phyloP scores from a whole-genome alignment of 2,888 invertebrate species.

The Eugnorisma glareosa region DNA sequence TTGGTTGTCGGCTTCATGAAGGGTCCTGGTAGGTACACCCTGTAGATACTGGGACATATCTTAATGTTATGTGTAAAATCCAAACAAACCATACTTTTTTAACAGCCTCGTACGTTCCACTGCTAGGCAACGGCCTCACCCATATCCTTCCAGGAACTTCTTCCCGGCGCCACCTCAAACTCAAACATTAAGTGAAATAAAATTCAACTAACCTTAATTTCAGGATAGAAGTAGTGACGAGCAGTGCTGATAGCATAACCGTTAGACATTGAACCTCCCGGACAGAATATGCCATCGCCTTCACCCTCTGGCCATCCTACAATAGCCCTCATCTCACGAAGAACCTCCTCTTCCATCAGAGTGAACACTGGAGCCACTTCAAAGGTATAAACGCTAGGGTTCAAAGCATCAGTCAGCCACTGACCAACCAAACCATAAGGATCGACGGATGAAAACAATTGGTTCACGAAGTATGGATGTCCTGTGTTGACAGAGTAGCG shows the following conservation, averaged over 20 bases:
- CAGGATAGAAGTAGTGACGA: slow-evolving; percentile 93
- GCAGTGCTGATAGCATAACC: slow-evolving; percentile 97
- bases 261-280: slow-evolving; percentile 97
- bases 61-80: too few relatives aligned
- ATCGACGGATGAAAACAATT: slow-evolving; percentile 95
- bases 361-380: slow-evolving; percentile 97
- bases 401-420: slow-evolving; percentile 96
- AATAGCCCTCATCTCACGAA: slow-evolving; percentile 94
- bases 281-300: slow-evolving; percentile 97
- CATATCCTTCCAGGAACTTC: too few relatives aligned
- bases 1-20: too few relatives aligned
- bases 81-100: too few relatives aligned
- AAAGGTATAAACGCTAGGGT: slow-evolving; percentile 97
- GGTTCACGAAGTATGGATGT: slow-evolving; percentile 97
- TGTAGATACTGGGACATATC: too few relatives aligned
- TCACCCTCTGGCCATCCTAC: slow-evolving; percentile 94
- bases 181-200: background rate
- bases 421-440: slow-evolving; percentile 96
- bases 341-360: slow-evolving; percentile 95
- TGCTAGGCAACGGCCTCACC: too few relatives aligned
- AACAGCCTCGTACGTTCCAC: too few relatives aligned
- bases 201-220: slow-evolving; percentile 92
- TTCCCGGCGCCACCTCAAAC: background rate
- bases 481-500: slow-evolving; percentile 97
- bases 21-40: too few relatives aligned